Evolutionary conservation across 2,113 vertebrate genomes (phyloP).

Genomic region (Oncorhynchus kisutch): DNA sequence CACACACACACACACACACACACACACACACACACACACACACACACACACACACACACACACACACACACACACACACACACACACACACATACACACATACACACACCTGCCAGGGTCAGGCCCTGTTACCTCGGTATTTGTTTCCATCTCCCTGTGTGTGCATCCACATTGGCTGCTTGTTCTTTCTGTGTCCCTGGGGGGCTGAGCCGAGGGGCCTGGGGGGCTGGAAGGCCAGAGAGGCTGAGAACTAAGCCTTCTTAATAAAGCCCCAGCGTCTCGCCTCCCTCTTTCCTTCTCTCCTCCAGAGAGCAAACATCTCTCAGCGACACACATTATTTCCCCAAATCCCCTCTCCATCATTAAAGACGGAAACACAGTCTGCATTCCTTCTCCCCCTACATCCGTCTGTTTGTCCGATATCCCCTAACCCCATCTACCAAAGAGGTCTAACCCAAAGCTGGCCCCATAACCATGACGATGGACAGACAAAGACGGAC

Average conservation of each 20-base stretch:
- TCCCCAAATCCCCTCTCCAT: conserved; percentile 50
- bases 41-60: conserved; percentile 18
- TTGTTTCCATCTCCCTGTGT: neutral
- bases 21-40: neutral
- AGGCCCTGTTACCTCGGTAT: too few relatives aligned
- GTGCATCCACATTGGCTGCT: conserved; percentile 13
- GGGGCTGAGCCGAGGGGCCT: neutral
- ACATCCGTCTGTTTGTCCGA: neutral
- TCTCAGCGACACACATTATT: conserved; percentile 66
- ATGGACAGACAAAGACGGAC: neutral
- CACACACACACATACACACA: conserved; percentile 17
- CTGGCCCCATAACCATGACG: neutral
- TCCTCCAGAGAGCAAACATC: conserved; percentile 52
- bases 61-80: conserved; percentile 18
- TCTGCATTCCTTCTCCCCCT: conserved; percentile 49
- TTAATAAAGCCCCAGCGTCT: conserved; percentile 57
- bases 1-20: conserved; percentile 13
- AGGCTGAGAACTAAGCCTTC: conserved; percentile 19
- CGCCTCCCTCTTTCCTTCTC: conserved; percentile 28
- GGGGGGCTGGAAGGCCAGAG: neutral
- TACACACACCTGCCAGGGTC: neutral
- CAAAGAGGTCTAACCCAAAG: neutral
- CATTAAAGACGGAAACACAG: conserved; percentile 48
- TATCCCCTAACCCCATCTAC: too few relatives aligned
- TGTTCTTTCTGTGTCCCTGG: conserved; percentile 35